Evolutionary conservation across 2,113 vertebrate species (phyloP).

Genomic region (Paedocypris sp.): DNA sequence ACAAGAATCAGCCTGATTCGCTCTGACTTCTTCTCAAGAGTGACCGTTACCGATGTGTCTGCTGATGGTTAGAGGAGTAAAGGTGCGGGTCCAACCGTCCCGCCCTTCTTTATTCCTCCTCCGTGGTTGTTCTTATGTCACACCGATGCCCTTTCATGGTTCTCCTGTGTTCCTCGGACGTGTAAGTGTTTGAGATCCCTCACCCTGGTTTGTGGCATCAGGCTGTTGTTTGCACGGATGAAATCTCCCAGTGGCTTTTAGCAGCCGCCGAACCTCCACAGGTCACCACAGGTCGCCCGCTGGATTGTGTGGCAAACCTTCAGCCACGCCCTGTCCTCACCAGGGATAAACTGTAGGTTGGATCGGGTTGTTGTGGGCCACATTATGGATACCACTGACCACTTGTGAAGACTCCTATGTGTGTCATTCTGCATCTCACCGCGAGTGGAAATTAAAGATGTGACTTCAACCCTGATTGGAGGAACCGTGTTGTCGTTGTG

Average conservation of each 20-base stretch:
- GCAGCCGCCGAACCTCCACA: not conserved
- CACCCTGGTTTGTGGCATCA: conserved; percentile 20
- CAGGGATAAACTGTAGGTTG: conserved; percentile 6
- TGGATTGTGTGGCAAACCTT: conserved; percentile 3
- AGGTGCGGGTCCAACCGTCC: not conserved
- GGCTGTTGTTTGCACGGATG: no score
- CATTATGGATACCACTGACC: not conserved
- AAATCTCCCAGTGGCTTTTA: conserved; percentile 19
- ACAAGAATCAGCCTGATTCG: no score
- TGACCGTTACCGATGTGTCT: no score
- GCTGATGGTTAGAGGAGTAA: not conserved
- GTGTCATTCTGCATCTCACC: no score
- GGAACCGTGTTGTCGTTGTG: no score
- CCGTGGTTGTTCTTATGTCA: conserved; percentile 3
- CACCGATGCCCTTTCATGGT: conserved; percentile 4
- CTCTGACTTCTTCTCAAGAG: no score
- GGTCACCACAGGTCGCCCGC: conserved; percentile 1
- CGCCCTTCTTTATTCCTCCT: not conserved
- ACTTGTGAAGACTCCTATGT: conserved; percentile 10
- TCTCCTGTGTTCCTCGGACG: conserved; percentile 7
- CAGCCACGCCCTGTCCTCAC: no score
- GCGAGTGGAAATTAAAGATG: no score
- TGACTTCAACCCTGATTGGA: not conserved
- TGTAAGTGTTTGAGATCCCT: conserved; percentile 7
- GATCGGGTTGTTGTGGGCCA: conserved; percentile 25